Conservation (phyloP, 2,113 vertebrate species). For the Marmota flaviventris region DNA sequence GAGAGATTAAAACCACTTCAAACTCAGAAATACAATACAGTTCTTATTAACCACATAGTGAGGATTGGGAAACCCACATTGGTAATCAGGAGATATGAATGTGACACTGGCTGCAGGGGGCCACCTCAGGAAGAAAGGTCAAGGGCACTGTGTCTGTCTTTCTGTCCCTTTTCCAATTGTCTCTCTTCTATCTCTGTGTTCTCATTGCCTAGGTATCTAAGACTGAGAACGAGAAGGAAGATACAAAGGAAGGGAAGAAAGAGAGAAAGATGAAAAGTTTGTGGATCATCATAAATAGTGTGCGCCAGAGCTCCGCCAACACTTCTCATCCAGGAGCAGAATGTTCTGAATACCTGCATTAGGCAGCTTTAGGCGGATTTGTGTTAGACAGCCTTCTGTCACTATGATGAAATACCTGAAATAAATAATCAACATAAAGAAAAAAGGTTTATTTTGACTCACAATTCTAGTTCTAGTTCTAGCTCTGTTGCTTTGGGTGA, state of each 20-base stretch:
- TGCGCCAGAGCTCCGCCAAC: not conserved
- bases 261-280: not conserved
- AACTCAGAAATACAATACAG: conserved; percentile 44
- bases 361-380: not conserved
- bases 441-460: not conserved
- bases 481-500: not conserved
- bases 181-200: conserved; percentile 70
- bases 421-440: too few relatives aligned
- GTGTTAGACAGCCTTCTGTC: not conserved
- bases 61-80: not conserved
- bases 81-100: not conserved
- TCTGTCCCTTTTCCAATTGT: not conserved
- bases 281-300: rapidly evolving
- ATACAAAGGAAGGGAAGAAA: not conserved
- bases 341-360: rapidly evolving
- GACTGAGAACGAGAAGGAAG: not conserved
- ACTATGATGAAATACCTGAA: not conserved
- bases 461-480: not conserved
- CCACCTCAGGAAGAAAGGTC: not conserved
- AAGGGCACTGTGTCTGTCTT: not conserved
- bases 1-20: conserved; percentile 33
- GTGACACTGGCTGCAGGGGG: not conserved
- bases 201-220: not conserved
- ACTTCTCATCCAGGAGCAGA: not conserved
- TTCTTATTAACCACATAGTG: not conserved